Percentiles rank a stretch among this genome's conserved stretches.
These are phyloP conservation scores for Drosophila santomea DNA, from an alignment of 1,140 invertebrate genomes.

Conservation along the genomic window DNA sequence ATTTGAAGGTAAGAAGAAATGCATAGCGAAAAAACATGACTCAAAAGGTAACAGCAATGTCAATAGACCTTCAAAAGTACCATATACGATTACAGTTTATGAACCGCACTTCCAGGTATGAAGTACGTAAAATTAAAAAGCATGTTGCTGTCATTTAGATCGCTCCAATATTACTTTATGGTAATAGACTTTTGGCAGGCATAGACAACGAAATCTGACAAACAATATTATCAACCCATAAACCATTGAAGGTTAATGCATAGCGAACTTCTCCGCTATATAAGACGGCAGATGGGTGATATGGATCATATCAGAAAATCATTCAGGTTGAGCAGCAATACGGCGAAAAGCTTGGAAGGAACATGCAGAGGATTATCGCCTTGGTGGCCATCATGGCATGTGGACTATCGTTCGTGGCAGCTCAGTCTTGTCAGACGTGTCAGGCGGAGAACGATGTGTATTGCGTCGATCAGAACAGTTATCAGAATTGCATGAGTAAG, in stretches of 20 bases:
- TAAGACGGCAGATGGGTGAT: slow-evolving; percentile 22
- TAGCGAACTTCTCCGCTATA: slow-evolving; percentile 37
- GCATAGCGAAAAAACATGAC: neutral
- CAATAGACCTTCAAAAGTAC: slow-evolving; percentile 4
- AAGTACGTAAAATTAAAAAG: slow-evolving; percentile 1
- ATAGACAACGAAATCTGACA: slow-evolving; percentile 20
- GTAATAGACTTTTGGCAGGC: slow-evolving; percentile 18
- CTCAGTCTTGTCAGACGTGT: slow-evolving; percentile 32
- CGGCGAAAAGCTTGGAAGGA: slow-evolving; percentile 4
- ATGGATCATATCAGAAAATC: slow-evolving; percentile 26
- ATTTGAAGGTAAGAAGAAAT: no score
- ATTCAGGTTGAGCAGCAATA: neutral
- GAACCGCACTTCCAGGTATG: neutral
- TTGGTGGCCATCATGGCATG: slow-evolving; percentile 19
- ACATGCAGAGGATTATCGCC: slow-evolving; percentile 23
- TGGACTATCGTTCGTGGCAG: neutral
- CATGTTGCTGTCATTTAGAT: slow-evolving; percentile 14
- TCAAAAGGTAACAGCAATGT: neutral
- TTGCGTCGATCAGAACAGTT: slow-evolving; percentile 45
- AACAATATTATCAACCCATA: slow-evolving; percentile 52
- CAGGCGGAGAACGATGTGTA: slow-evolving; percentile 21
- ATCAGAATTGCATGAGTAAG: slow-evolving; percentile 54
- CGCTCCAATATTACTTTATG: slow-evolving; percentile 60
- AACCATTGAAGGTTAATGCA: slow-evolving; percentile 37
- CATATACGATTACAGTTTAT: neutral